Base-by-base conservation (phyloP, 1,140 invertebrate species). In the Papilio dardanus region DNA sequence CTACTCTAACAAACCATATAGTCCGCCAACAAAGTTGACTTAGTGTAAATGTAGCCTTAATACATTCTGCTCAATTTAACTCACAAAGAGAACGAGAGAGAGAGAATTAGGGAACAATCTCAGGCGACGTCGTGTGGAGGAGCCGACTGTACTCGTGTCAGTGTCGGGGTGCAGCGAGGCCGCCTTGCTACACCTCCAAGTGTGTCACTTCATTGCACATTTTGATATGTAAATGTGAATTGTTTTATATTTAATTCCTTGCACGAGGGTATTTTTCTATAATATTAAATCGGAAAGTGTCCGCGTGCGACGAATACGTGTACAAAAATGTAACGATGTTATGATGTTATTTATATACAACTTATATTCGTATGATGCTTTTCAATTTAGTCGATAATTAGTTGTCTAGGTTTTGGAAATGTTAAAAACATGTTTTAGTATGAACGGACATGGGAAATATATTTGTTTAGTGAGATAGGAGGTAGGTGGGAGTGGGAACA, bases 61-160 rank as follows among this genome's bases (percentile, higher is more conserved):
- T 83, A 85, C 81, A 88, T 87, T 79, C 83, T 91, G 90, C 91
- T 93, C 91, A 93, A 93, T 91, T 88, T 87, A 87, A 88, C 84
- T 87, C 85, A 86, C 87, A 91, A 85, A 86, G 86, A 50, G 54
- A 28, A 28, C 12, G 54, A 58, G 54, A 87, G 84, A 28, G 14
- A 12, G 54, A 58, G 54, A 87, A 84, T 86, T 86, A 89, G 85
- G 82, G 78, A 89, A 85, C 87, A 83, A 86, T 74, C 54, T 46
- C 37, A 54, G 74, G 79, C 74, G 74, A 50, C 71, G 80, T 79
- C 62, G 77, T 80, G 76, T 79, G 30, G 37, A 33, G 82, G 84
- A 86, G 85, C 71, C 74, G 85, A 85, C 85, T 88, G 87, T 84
- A 79, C 21, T 28, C 21, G 21, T 84, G 86, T 83, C 83, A 80